Evolutionary conservation across 2,113 vertebrate species (phyloP), one percentile per base, ranked within the genome.

Genomic region (Caranx melampygus): DNA sequence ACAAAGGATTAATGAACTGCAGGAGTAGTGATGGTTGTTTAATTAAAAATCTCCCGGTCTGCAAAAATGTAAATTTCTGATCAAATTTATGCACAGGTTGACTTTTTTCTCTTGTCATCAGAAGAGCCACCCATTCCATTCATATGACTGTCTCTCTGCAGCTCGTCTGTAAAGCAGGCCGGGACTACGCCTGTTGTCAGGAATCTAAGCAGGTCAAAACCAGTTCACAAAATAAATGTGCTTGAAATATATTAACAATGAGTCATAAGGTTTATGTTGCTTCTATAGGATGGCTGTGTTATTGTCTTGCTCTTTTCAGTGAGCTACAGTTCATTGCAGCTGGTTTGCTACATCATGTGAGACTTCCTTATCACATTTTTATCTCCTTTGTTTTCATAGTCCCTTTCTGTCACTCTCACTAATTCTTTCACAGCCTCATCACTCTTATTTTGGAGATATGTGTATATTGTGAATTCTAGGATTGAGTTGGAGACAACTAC

Each of bases 11-110:
- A 21, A 66, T 52, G 62, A 42, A 75, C n/a, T 34, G 55, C 54
- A 11, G 3, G 70, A 34, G 49, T 6, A 51, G 61, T 40, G 57
- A 49, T 9, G 31, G 42, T 3, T 5, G 26, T 33, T 51, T 70
- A 70, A 84, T 80, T 40, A 78, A 78, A 84, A 47, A 40, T 52
- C 61, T 45, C 44, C 13, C 26, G 26, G 47, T 55, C 40, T 16
- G 61, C 64, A 26, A 37, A 61, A 10, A 55, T 5, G 16, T 10
- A 6, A 3, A 33, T 47, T 77, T 66, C 31, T 31, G 15, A 51
- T 21, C 5, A 71, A 58, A 33, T 2, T 6, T 15, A 13, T 9
- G n/a, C 34, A 21, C 40, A 45, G 51, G 54, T 61, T 59, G 51
- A 26, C n/a, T 63, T 58, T 61, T 51, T 58, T 58, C 57, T 51